A percentile compares a stretch with the other conserved stretches of the same genome.
Evolutionary conservation across 2,113 vertebrate species (phyloP).

Genomic region (Balaenoptera acutorostrata): DNA sequence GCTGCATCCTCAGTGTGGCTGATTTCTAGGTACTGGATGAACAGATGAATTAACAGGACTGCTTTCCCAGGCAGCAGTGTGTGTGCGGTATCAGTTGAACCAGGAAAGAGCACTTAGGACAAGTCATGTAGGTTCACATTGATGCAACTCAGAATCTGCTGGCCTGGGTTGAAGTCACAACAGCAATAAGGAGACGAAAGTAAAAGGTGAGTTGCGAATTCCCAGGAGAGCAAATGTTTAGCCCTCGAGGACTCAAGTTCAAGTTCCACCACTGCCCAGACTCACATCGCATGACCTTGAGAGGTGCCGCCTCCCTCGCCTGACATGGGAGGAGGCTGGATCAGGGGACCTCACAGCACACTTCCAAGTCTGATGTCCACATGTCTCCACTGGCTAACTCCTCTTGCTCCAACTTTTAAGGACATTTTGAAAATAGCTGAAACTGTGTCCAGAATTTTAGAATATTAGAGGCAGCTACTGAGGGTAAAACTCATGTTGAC

Average conservation of each 20-base stretch:
- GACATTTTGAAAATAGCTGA: neutral
- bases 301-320: neutral
- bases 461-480: neutral
- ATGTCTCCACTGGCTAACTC: neutral
- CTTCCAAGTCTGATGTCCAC: neutral
- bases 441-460: neutral
- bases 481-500: neutral
- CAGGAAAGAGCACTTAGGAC: neutral
- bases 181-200: neutral
- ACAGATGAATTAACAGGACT: neutral
- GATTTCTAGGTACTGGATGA: neutral
- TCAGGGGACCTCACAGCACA: neutral
- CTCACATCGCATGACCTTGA: no score
- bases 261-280: neutral
- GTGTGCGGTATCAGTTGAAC: neutral
- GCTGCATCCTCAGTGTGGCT: neutral
- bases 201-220: neutral
- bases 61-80: neutral
- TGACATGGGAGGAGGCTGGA: neutral
- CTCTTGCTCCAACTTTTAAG: neutral
- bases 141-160: neutral
- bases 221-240: neutral
- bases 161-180: neutral
- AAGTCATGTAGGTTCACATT: neutral
- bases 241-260: neutral